Evolutionary conservation across 2,797 vertebrate genomes (phyloP), one percentile per base, ranked within the genome.

Genomic region (Parauchenoglanis punctatus): DNA sequence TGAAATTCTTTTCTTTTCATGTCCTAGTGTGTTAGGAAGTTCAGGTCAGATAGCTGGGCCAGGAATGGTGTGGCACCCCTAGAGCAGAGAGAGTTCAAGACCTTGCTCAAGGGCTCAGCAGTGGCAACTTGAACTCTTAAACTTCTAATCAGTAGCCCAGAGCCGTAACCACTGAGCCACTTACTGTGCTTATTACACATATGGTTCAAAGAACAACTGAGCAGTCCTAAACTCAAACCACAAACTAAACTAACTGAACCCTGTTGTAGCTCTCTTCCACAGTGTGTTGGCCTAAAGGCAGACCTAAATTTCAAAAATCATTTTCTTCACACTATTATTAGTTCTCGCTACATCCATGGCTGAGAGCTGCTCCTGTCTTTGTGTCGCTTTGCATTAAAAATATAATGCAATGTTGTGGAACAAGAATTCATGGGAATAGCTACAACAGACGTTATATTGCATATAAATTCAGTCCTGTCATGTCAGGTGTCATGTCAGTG

Each of bases 231-330:
- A 28, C 25, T 8, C 52, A 12, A 13, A 54, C 25, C 49, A 52
- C 7, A 15, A 76, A 52, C 49, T 25, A 49, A 49, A 17, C 4
- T 23, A 59, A 40, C 40, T 40, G 28, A 81, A 81, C 31, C 31
- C 17, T 35, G 18, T 12, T 52, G 20, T 25, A 67, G 15, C n/a
- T 86, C 28, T 49, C 10, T 81, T 17, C 31, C 18, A n/a, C 49
- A 28, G 49, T 77, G 28, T 65, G 35, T 68, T 56, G 17, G 77
- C 77, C 63, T 81, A 25, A 59, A 15, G 76, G 52, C 76, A 86
- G 17, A 58, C 31, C 52, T 70, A 72, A 73, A 85, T 49, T 85
- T 28, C 12, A 20, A 44, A 61, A 28, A 31, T 18, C 52, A 7
- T 40, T 68, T 52, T 35, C 35, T 56, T 81, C 12, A 70, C 25